These are phyloP conservation scores for Pseudococcus jackbeardsleyi DNA, from an alignment of 2,888 invertebrate genomes.

Conservation along the genomic window DNA sequence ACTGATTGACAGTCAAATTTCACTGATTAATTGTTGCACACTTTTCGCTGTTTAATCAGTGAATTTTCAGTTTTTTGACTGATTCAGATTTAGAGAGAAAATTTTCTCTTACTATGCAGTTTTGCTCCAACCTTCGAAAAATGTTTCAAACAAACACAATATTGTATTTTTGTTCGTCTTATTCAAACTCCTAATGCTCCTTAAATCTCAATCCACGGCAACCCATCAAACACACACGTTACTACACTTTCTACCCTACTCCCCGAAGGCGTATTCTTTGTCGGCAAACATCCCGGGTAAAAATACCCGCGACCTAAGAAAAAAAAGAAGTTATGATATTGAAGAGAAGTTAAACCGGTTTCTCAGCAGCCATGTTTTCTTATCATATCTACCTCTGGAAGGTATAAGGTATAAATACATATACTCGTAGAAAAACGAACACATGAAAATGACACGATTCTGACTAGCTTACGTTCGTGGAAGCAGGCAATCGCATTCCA, in stretches of 20 bases:
- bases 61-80: no score
- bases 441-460: conserved; percentile 59
- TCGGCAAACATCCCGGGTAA: neutral
- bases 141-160: no score
- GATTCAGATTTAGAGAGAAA: no score
- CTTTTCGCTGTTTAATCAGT: no score
- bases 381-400: conserved; percentile 40
- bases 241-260: neutral
- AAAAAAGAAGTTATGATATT: conserved; percentile 35
- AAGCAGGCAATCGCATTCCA: conserved; percentile 54
- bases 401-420: neutral
- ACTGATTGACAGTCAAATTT: no score
- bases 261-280: neutral
- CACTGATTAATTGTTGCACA: no score
- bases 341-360: conserved; percentile 50
- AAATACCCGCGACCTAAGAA: neutral
- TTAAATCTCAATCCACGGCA: neutral
- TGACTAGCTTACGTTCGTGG: conserved; percentile 48
- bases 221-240: neutral
- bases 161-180: no score
- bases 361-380: conserved; percentile 45
- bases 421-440: neutral
- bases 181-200: neutral
- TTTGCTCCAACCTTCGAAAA: no score
- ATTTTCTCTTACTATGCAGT: no score